Percentiles rank a stretch among this genome's conserved stretches.
Conservation (phyloP, 2,113 vertebrate genomes). For the Oryzias celebensis region DNA sequence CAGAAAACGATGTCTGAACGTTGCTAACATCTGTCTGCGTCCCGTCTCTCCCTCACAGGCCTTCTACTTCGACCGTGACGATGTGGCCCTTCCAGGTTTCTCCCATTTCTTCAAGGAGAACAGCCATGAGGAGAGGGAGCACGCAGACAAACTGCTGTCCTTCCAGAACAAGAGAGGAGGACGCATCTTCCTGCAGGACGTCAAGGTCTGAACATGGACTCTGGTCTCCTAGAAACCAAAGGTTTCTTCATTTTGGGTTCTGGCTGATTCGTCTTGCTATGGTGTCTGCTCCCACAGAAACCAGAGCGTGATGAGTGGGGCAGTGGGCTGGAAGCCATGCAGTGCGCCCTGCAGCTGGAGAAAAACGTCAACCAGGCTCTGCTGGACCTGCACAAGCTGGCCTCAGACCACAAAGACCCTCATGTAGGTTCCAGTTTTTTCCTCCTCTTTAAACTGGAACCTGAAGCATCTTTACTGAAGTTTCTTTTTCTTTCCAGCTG, state of each 20-base stretch:
- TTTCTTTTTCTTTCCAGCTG: conserved; percentile 39
- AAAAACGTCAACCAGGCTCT: conserved; percentile 84
- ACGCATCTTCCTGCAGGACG: conserved; percentile 80
- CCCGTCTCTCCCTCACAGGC: too few relatives aligned
- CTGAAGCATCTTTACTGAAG: neutral
- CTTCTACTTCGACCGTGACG: conserved; percentile 83
- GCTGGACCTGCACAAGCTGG: conserved; percentile 82
- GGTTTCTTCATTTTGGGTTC: neutral
- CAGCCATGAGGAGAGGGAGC: conserved; percentile 75
- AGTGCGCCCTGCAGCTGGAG: conserved; percentile 82
- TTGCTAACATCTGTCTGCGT: too few relatives aligned
- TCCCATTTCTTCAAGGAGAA: conserved; percentile 56
- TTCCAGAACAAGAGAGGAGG: conserved; percentile 86
- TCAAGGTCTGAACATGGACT: conserved; percentile 73
- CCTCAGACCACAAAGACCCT: conserved; percentile 72
- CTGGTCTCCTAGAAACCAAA: neutral
- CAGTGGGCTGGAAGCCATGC: conserved; percentile 80
- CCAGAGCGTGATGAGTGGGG: conserved; percentile 80
- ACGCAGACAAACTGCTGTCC: conserved; percentile 78
- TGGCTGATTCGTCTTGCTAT: neutral
- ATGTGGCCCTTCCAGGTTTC: conserved; percentile 84
- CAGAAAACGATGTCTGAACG: too few relatives aligned
- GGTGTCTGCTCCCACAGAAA: conserved; percentile 34
- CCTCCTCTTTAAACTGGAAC: neutral
- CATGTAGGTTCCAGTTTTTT: conserved; percentile 71